phyloP scores from a whole-genome alignment of 2,113 vertebrate genomes.

The Cichladusa arquata region DNA sequence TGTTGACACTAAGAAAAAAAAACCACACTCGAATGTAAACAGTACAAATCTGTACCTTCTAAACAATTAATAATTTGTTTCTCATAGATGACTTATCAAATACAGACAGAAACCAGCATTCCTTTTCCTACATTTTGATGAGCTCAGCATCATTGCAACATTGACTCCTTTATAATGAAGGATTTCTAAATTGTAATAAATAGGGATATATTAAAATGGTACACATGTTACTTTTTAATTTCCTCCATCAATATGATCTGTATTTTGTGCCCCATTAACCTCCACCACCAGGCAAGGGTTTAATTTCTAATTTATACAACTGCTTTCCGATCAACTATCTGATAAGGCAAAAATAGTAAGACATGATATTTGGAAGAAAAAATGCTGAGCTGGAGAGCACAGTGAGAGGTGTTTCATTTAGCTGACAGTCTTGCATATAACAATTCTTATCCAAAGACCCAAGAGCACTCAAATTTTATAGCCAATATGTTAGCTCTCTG shows the following conservation, averaged over 20 bases:
- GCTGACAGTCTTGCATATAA: background rate
- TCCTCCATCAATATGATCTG: background rate
- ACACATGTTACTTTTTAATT: background rate
- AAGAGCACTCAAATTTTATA: background rate
- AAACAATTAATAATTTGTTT: background rate
- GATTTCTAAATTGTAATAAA: background rate
- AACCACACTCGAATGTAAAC: background rate
- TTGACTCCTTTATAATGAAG: background rate
- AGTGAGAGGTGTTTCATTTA: conserved; percentile 5
- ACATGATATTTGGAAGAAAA: background rate
- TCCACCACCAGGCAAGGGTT: background rate
- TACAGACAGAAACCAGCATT: background rate
- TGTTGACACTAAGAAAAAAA: background rate
- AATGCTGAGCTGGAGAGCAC: background rate
- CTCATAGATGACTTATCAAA: background rate
- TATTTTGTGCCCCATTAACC: background rate
- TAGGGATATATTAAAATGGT: background rate
- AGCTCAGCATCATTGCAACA: background rate
- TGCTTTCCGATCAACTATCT: background rate
- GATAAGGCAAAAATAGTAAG: background rate
- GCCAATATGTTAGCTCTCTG: background rate
- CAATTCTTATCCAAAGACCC: background rate
- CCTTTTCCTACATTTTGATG: background rate
- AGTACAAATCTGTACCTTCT: background rate
- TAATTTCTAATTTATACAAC: background rate